Evolutionary conservation across 2,888 invertebrate genomes (phyloP).

Genomic region (Osedax fenrisi): DNA sequence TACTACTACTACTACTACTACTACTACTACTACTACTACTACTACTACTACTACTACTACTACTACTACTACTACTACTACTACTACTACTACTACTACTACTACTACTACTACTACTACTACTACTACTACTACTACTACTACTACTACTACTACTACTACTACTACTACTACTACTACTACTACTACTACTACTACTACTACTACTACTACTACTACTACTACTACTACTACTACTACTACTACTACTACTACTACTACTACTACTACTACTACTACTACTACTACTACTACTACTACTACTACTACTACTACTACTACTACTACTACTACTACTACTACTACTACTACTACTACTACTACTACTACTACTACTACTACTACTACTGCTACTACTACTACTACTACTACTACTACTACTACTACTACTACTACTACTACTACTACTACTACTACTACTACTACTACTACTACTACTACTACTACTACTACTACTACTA

Average conservation of each 20-base stretch:
- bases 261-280: slow-evolving; percentile 6
- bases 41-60: too few species aligned
- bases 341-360: slow-evolving; percentile 20
- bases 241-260: too few species aligned
- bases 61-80: too few species aligned
- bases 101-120: too few species aligned
- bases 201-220: too few species aligned
- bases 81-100: too few species aligned
- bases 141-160: too few species aligned
- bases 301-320: slow-evolving; percentile 23
- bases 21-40: too few species aligned
- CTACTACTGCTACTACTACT: slow-evolving; percentile 26
- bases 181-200: too few species aligned
- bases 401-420: slow-evolving; percentile 26
- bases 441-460: slow-evolving; percentile 26
- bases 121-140: too few species aligned
- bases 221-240: too few species aligned
- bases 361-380: slow-evolving; percentile 25
- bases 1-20: slow-evolving; percentile 6
- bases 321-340: slow-evolving; percentile 24
- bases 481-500: slow-evolving; percentile 17
- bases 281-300: slow-evolving; percentile 19
- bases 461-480: slow-evolving; percentile 23
- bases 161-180: too few species aligned
- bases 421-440: slow-evolving; percentile 27